These are phyloP conservation scores for Rhogogaster chlorosoma DNA, from an alignment of 2,888 invertebrate genomes.

Conservation along the genomic window DNA sequence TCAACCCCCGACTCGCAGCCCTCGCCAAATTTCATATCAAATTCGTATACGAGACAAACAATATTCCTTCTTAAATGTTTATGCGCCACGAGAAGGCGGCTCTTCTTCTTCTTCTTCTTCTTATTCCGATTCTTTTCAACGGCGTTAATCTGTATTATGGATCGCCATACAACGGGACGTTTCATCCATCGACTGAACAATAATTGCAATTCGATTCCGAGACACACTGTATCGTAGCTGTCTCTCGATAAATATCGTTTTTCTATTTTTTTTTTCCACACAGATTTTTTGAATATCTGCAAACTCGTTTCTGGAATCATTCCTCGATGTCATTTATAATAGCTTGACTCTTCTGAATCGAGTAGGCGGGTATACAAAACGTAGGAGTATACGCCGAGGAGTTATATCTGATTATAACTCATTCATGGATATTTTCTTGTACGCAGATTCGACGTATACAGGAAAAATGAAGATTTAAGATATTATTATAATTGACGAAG, in stretches of 20 bases:
- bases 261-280: no score
- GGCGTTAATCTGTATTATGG: no score
- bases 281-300: no score
- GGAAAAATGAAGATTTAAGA: background rate
- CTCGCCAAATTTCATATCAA: background rate
- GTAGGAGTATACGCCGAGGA: background rate
- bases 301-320: no score
- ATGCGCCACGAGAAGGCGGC: background rate
- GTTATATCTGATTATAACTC: background rate
- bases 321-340: no score
- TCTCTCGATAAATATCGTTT: no score
- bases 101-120: background rate
- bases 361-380: no score
- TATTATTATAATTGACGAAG: no score
- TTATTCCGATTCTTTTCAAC: no score
- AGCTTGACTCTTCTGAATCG: no score
- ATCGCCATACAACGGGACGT: background rate
- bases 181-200: background rate
- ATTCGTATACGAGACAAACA: conserved; percentile 42
- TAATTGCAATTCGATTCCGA: background rate
- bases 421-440: background rate
- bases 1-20: background rate
- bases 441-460: background rate
- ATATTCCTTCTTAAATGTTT: conserved; percentile 32
- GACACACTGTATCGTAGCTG: background rate